phyloP scores from a whole-genome alignment of 2,797 vertebrate species.

The Enteromius mattozi region DNA sequence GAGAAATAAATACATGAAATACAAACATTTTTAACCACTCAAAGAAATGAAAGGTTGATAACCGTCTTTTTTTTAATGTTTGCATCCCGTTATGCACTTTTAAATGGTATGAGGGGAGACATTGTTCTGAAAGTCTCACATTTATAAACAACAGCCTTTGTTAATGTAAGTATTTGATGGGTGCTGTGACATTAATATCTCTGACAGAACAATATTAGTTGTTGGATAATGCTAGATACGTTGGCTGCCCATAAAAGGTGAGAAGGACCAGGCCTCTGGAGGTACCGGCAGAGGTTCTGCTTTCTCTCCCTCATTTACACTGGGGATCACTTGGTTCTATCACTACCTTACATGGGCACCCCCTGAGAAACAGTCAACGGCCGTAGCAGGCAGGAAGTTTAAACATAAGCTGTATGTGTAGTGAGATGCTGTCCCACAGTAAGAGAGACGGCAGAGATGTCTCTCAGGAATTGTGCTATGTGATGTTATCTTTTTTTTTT shows the following conservation, averaged over 20 bases:
- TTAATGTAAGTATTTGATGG: background rate
- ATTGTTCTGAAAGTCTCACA: background rate
- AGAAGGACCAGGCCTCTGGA: constrained; percentile 1
- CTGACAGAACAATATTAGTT: background rate
- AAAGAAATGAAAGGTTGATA: background rate
- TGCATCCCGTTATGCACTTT: background rate
- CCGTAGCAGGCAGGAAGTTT: constrained; percentile 21
- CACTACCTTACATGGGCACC: constrained; percentile 74
- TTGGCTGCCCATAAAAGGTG: constrained; percentile 29
- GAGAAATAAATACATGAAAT: background rate
- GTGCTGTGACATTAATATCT: background rate
- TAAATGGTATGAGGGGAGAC: background rate
- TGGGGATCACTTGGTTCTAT: constrained; percentile 16
- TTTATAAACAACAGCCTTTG: constrained; percentile 3
- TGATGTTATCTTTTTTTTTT: constrained; percentile 40
- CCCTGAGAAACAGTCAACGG: constrained; percentile 7
- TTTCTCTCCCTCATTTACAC: constrained; percentile 42
- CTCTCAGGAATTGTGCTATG: constrained; percentile 34
- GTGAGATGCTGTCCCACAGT: background rate
- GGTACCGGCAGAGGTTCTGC: constrained; percentile 21
- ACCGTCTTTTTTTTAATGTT: background rate
- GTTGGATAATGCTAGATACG: background rate
- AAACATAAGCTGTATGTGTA: constrained; percentile 25
- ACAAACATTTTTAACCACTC: background rate
- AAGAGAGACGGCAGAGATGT: background rate